These are phyloP conservation scores for Salvelinus alpinus DNA, from an alignment of 2,113 vertebrate species.

Conservation along the genomic window DNA sequence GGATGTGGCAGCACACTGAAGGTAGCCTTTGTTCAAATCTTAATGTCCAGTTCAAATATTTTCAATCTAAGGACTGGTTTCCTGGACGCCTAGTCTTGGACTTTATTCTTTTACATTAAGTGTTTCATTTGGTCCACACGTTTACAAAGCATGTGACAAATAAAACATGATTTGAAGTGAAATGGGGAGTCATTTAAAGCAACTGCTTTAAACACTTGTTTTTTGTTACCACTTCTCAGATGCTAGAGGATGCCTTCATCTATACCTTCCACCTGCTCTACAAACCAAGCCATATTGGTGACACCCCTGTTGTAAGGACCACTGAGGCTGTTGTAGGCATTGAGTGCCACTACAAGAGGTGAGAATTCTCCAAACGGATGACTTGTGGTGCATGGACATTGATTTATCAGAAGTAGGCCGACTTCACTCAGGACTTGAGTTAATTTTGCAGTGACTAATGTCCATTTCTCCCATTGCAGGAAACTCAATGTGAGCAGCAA, in stretches of 20 bases:
- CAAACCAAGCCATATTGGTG: conserved; percentile 34
- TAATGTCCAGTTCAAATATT: too few species aligned
- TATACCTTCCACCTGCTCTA: conserved; percentile 64
- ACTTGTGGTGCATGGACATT: too few species aligned
- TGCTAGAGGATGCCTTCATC: conserved; percentile 57
- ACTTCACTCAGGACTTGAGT: too few species aligned
- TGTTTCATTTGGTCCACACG: not conserved
- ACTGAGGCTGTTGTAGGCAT: conserved; percentile 44
- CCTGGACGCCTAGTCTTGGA: not conserved
- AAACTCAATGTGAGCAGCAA: conserved; percentile 56
- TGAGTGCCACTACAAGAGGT: conserved; percentile 68
- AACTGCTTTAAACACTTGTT: not conserved
- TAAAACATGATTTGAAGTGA: not conserved
- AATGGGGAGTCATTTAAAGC: not conserved
- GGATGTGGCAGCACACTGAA: conserved; percentile 48
- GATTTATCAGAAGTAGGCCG: too few species aligned
- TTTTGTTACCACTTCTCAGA: conserved; percentile 33
- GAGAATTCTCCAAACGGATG: not conserved
- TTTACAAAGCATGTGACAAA: not conserved
- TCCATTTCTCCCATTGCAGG: conserved; percentile 29
- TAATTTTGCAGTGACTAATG: too few species aligned
- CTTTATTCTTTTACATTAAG: not conserved
- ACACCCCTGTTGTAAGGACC: conserved; percentile 54
- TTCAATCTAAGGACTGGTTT: too few species aligned
- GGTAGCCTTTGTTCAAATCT: conserved; percentile 25